These are phyloP conservation scores for Heterodera filipjevi DNA, from an alignment of 2,888 invertebrate species.

Conservation along the genomic window DNA sequence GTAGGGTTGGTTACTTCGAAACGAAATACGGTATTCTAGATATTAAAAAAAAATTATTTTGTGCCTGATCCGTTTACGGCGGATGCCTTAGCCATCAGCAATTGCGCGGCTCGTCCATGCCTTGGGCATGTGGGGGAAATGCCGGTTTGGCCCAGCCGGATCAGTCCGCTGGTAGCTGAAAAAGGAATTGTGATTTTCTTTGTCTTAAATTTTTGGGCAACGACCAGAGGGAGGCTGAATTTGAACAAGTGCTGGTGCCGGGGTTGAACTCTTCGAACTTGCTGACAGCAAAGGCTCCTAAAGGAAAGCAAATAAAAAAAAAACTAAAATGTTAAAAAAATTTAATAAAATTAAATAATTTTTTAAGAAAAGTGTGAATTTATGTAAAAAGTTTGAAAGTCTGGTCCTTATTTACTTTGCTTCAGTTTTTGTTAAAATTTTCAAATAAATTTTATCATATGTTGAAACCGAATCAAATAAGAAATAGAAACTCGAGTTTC, in stretches of 20 bases:
- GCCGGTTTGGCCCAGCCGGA: constrained; percentile 47
- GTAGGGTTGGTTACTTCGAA: too few species aligned
- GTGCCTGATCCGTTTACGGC: constrained; percentile 1
- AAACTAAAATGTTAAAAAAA: constrained; percentile 9
- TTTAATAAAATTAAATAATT: background rate
- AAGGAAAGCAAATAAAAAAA: constrained; percentile 32
- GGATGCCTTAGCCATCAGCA: constrained; percentile 33
- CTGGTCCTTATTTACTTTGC: too few species aligned
- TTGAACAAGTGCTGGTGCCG: constrained; percentile 35
- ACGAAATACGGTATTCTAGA: too few species aligned
- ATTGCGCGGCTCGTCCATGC: constrained; percentile 57
- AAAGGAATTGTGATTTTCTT: too few species aligned
- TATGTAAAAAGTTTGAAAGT: too few species aligned
- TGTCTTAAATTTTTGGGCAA: background rate
- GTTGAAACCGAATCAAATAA: too few species aligned
- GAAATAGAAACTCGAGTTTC: too few species aligned
- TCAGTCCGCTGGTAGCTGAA: constrained; percentile 10
- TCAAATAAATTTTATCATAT: too few species aligned
- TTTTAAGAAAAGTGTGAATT: too few species aligned
- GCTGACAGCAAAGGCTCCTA: constrained; percentile 62
- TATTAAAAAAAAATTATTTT: background rate
- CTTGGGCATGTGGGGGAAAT: constrained; percentile 64
- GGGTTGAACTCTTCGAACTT: constrained; percentile 47
- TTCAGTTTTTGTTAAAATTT: too few species aligned
- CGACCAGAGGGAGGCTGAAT: constrained; percentile 11